Percentiles rank a stretch among this genome's conserved stretches.
These are phyloP conservation scores for Hemibates koningsi DNA, from an alignment of 2,113 vertebrate genomes.

Conservation along the genomic window DNA sequence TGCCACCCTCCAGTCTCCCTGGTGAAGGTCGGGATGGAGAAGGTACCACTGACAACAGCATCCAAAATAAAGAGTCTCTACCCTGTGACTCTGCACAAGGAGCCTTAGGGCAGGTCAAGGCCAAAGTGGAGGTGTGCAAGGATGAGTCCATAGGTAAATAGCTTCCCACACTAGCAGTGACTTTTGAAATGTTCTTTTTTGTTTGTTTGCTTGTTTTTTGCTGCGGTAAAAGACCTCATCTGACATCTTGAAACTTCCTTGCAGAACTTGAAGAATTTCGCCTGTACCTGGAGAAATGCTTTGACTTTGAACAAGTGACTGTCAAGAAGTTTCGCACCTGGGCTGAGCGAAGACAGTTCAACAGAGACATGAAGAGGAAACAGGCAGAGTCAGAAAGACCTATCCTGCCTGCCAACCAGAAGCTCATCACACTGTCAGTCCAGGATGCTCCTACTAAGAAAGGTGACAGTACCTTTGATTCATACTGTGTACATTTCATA, in stretches of 20 bases:
- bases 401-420: constrained; percentile 95
- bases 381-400: constrained; percentile 93
- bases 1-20: constrained; percentile 17
- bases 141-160: constrained; percentile 93
- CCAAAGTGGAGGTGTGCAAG: constrained; percentile 99
- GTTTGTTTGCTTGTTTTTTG: not conserved
- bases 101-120: constrained; percentile 92
- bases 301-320: constrained; percentile 97
- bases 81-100: constrained; percentile 80
- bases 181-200: not conserved
- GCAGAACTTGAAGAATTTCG: constrained; percentile 91
- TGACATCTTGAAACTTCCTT: not conserved
- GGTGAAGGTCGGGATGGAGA: constrained; percentile 21
- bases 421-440: constrained; percentile 95
- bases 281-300: constrained; percentile 88
- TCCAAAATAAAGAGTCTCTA: constrained; percentile 67
- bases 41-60: not conserved
- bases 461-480: constrained; percentile 64
- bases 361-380: constrained; percentile 96
- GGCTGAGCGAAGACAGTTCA: constrained; percentile 96
- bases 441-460: constrained; percentile 97
- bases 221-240: not conserved
- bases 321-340: constrained; percentile 98
- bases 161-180: not conserved
- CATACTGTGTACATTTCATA: not conserved